These are phyloP conservation scores for Phylloscopus whistleri DNA, from an alignment of 2,113 vertebrate species.

Conservation along the genomic window DNA sequence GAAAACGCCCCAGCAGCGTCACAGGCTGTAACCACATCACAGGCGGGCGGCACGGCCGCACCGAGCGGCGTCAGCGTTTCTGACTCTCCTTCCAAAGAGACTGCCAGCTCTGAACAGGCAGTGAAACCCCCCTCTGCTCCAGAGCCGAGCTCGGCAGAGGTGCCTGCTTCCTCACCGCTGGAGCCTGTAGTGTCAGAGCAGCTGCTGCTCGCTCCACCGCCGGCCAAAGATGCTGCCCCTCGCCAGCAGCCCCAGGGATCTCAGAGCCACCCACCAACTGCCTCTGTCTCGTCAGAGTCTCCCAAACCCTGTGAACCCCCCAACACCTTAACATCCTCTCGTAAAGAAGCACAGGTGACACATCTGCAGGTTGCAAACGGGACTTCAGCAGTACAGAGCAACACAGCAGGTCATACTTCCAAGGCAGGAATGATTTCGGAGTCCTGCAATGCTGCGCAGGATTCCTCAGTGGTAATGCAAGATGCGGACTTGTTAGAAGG, in stretches of 20 bases:
- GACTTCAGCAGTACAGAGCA: conserved; percentile 37
- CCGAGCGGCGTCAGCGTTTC: neutral
- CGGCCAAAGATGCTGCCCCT: conserved; percentile 50
- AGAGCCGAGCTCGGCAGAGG: neutral
- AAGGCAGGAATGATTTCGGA: conserved; percentile 40
- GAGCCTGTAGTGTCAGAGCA: conserved; percentile 38
- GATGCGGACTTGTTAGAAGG: conserved; percentile 67
- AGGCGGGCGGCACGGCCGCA: neutral
- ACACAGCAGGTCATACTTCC: conserved; percentile 13
- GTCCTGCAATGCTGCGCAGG: conserved; percentile 19
- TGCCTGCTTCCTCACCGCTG: neutral
- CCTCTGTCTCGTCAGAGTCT: conserved; percentile 21
- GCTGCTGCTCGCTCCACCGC: neutral
- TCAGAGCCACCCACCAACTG: conserved; percentile 20
- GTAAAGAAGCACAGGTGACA: conserved; percentile 16
- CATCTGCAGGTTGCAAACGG: conserved; percentile 49
- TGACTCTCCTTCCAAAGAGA: conserved; percentile 44
- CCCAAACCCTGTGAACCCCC: conserved; percentile 17
- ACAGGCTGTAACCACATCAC: neutral
- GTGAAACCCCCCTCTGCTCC: neutral
- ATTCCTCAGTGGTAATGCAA: conserved; percentile 58
- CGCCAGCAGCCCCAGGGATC: neutral
- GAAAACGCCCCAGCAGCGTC: neutral
- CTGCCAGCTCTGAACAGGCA: neutral
- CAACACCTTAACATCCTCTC: conserved; percentile 7